Evolutionary conservation across 2,797 vertebrate species (phyloP).

Genomic region (Heterohyrax brucei): DNA sequence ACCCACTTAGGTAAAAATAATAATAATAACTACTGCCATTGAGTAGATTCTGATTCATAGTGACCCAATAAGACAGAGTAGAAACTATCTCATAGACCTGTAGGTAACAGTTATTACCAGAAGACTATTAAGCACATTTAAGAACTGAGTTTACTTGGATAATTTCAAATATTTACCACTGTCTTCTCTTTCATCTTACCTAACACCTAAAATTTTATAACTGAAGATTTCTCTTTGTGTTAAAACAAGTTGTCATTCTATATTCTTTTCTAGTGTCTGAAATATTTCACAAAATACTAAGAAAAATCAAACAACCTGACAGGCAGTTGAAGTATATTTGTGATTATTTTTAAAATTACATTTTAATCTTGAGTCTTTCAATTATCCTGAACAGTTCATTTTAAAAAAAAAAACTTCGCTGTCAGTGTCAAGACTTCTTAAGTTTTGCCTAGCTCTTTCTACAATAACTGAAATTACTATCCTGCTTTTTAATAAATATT

Average conservation of each 20-base stretch:
- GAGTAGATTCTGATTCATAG: no score
- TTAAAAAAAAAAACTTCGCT: background rate
- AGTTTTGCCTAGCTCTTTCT: conserved; percentile 50
- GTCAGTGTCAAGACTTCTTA: conserved; percentile 61
- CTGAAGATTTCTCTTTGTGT: conserved; percentile 28
- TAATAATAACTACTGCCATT: no score
- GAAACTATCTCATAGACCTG: background rate
- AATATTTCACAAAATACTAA: background rate
- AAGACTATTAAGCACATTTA: background rate
- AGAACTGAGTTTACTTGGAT: conserved; percentile 42
- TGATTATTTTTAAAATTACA: conserved; percentile 62
- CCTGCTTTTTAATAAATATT: conserved; percentile 67
- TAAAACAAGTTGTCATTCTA: background rate
- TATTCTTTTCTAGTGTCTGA: background rate
- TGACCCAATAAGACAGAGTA: no score
- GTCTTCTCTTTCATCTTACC: background rate
- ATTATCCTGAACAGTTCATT: conserved; percentile 37
- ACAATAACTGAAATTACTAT: conserved; percentile 68
- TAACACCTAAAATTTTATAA: conserved; percentile 16
- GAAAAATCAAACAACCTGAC: conserved; percentile 16
- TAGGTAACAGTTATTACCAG: conserved; percentile 28
- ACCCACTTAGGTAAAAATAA: no score
- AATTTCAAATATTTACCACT: conserved; percentile 23
- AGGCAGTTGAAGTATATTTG: background rate
- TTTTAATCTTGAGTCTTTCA: conserved; percentile 58